phyloP scores from a whole-genome alignment of 2,113 vertebrate species.

The Phylloscopus trochilus region DNA sequence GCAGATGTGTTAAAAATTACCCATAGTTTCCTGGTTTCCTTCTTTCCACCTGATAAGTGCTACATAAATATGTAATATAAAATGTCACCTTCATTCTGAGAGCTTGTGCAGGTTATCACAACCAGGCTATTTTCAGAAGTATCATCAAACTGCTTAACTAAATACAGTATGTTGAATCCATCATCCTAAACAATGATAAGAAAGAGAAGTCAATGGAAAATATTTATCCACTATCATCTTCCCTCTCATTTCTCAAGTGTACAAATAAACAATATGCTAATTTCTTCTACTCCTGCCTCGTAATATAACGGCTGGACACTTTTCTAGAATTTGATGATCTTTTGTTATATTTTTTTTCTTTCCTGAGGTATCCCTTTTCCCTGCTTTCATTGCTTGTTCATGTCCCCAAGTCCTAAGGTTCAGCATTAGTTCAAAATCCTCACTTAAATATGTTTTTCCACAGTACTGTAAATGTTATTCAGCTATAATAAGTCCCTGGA shows the following conservation, averaged over 20 bases:
- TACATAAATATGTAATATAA: not conserved
- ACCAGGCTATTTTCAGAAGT: not conserved
- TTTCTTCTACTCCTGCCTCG: not conserved
- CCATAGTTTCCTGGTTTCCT: not conserved
- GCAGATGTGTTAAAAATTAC: not conserved
- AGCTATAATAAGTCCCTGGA: not conserved
- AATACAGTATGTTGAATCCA: not conserved
- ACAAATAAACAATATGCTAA: not conserved
- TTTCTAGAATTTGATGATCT: not conserved
- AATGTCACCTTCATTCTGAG: not conserved
- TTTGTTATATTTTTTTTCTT: not conserved
- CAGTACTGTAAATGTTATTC: not conserved
- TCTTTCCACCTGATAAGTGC: not conserved
- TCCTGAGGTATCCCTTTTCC: not conserved
- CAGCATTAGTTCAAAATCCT: not conserved
- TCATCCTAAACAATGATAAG: not conserved
- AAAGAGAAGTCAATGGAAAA: not conserved
- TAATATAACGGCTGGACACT: not conserved
- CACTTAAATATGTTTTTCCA: not conserved
- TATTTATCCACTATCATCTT: not conserved
- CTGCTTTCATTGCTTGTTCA: not conserved
- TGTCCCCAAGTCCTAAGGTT: not conserved
- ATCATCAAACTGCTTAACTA: not conserved
- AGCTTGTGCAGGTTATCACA: not conserved
- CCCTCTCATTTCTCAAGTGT: not conserved